These are phyloP conservation scores for Sclerurus mexicanus DNA, from an alignment of 2,113 vertebrate species.

Conservation along the genomic window DNA sequence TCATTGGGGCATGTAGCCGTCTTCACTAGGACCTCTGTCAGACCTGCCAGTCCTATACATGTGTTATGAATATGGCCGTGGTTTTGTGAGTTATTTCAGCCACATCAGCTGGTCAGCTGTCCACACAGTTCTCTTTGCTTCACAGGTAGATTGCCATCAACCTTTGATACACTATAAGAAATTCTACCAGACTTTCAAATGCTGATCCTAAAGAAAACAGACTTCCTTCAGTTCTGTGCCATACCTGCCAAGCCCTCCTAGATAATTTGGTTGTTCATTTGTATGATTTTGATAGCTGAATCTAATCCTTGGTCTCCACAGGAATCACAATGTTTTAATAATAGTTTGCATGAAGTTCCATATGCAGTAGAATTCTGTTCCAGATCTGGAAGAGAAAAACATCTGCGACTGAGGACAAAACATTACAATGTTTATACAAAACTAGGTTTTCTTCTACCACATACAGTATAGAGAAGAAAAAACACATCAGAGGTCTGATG, in stretches of 20 bases:
- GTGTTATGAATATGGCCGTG: background rate
- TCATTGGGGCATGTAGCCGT: background rate
- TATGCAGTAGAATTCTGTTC: background rate
- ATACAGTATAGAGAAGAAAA: background rate
- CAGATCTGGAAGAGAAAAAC: background rate
- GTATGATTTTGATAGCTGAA: background rate
- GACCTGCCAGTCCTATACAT: background rate
- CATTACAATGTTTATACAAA: background rate
- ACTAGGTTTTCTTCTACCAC: background rate
- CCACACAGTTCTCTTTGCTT: background rate
- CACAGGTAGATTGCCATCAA: background rate
- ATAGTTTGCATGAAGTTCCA: background rate
- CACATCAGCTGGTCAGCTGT: background rate
- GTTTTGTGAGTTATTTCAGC: background rate
- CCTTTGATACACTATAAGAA: background rate
- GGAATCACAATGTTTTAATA: background rate
- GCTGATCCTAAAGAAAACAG: background rate
- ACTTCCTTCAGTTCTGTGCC: background rate
- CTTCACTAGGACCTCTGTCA: background rate
- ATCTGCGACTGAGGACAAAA: background rate
- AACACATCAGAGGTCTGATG: background rate
- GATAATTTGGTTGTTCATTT: background rate
- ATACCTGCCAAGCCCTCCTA: accelerated
- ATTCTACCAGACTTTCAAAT: background rate
- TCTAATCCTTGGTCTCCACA: background rate